Evolutionary conservation across 2,113 vertebrate genomes (phyloP).

Genomic region (Cottus gobio): DNA sequence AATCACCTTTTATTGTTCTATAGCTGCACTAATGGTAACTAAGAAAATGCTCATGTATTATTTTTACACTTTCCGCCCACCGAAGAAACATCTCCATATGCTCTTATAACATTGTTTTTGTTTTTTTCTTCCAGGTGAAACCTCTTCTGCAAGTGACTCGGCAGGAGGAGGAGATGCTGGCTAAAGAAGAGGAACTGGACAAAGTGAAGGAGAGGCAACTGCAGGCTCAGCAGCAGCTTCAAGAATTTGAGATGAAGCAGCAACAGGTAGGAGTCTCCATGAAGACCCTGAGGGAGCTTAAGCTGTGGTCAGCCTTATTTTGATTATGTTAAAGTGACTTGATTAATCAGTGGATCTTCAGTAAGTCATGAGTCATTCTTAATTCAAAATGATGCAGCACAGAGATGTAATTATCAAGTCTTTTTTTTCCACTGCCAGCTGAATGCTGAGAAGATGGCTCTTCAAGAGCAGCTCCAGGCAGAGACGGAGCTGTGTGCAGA

Average conservation of each 20-base stretch:
- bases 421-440: constrained; percentile 78
- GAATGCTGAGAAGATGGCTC: constrained; percentile 90
- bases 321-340: not conserved
- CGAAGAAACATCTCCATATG: not conserved
- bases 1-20: not conserved
- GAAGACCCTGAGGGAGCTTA: not conserved
- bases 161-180: constrained; percentile 97
- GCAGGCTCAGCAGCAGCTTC: constrained; percentile 87
- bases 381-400: not conserved
- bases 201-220: constrained; percentile 91
- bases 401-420: not conserved
- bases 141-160: constrained; percentile 94
- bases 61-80: not conserved
- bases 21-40: no score
- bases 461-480: constrained; percentile 98
- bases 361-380: not conserved
- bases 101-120: not conserved
- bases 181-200: constrained; percentile 93
- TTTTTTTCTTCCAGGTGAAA: constrained; percentile 87
- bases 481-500: constrained; percentile 96
- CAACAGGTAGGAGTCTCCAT: constrained; percentile 83
- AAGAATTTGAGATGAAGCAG: constrained; percentile 88
- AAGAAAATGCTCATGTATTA: not conserved
- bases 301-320: not conserved
- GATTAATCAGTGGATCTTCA: not conserved